Evolutionary conservation across 2,888 invertebrate species (phyloP).

Genomic region (Melinaea marsaeus): DNA sequence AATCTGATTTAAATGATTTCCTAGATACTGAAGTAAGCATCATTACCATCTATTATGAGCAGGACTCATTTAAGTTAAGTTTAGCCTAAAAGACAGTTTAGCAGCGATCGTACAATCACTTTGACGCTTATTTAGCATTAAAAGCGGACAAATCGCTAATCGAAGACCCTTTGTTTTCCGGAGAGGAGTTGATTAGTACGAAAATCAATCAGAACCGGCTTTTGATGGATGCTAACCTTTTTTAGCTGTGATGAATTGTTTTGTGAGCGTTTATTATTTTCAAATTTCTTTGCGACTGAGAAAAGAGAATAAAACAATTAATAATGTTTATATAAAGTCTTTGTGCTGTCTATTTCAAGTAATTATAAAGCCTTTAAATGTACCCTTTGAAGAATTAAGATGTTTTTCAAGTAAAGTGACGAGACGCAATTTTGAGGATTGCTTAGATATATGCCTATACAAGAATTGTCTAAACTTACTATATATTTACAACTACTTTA

Average conservation of each 20-base stretch:
- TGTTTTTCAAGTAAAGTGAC: no score
- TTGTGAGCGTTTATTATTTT: constrained; percentile 27
- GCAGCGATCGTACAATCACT: neutral
- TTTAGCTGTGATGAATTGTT: constrained; percentile 32
- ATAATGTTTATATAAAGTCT: constrained; percentile 9
- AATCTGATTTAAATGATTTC: no score
- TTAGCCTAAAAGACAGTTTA: neutral
- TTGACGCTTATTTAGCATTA: constrained; percentile 17
- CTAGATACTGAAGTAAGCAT: no score
- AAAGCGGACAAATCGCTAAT: constrained; percentile 21
- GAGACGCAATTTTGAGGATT: no score
- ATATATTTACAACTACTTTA: no score
- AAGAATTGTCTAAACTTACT: no score
- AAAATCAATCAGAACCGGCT: constrained; percentile 44
- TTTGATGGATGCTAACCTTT: constrained; percentile 47
- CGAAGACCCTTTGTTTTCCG: constrained; percentile 29
- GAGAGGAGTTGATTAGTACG: constrained; percentile 50
- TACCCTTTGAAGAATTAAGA: no score
- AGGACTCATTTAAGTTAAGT: no score
- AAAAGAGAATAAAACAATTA: constrained; percentile 22
- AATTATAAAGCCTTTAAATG: neutral
- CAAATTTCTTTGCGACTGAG: constrained; percentile 21
- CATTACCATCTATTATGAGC: no score
- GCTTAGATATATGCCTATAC: no score
- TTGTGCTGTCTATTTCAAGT: neutral